Evolutionary conservation across 2,113 vertebrate genomes (phyloP).

Genomic region (Salvelinus sp.): DNA sequence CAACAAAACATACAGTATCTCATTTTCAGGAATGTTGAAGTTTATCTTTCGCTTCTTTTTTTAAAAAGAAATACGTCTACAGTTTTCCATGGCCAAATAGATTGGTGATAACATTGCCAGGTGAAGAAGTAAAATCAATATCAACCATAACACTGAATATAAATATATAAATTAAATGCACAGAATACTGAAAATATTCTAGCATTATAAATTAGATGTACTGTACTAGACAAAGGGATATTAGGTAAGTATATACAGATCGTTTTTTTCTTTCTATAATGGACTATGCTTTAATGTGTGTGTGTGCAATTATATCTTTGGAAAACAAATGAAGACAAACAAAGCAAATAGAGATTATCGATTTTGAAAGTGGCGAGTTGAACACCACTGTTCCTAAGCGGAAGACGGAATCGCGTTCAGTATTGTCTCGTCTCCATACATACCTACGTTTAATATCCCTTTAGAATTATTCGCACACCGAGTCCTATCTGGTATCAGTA

Average conservation of each 20-base stretch:
- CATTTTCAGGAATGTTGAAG: constrained; percentile 69
- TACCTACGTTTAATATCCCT: constrained; percentile 64
- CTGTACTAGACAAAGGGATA: constrained; percentile 62
- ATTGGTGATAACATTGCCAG: constrained; percentile 39
- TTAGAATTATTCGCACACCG: constrained; percentile 48
- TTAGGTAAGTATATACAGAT: constrained; percentile 56
- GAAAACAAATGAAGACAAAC: constrained; percentile 53
- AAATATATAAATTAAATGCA: constrained; percentile 73
- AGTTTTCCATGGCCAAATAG: constrained; percentile 38
- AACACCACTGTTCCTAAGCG: constrained; percentile 12
- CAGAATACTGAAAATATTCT: constrained; percentile 67
- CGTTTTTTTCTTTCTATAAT: constrained; percentile 27
- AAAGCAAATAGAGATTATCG: constrained; percentile 34
- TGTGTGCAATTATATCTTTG: constrained; percentile 63
- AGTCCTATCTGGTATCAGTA: constrained; percentile 48
- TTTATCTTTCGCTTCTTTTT: constrained; percentile 31
- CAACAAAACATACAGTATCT: constrained; percentile 32
- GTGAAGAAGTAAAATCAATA: constrained; percentile 40
- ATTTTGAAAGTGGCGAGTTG: constrained; percentile 28
- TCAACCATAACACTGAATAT: constrained; percentile 69
- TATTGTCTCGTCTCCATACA: constrained; percentile 37
- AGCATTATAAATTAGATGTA: constrained; percentile 69
- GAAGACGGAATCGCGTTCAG: constrained; percentile 33
- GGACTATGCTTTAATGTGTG: constrained; percentile 38
- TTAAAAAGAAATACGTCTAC: constrained; percentile 40